Conservation (phyloP, 2,888 invertebrate genomes). For the Trypoxylon attenuatum region DNA sequence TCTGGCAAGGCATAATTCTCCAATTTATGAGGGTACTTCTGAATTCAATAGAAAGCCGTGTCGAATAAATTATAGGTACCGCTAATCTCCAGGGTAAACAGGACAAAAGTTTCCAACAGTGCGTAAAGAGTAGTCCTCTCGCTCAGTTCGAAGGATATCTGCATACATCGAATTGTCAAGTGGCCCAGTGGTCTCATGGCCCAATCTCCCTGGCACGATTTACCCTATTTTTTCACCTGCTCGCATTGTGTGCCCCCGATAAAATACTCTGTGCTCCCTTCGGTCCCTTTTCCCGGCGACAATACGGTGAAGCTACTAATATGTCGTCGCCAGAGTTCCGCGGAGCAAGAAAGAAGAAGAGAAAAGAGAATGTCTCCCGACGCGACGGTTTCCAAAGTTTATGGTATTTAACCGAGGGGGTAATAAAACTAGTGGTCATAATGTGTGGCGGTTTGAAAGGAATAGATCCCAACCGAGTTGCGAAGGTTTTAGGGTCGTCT, state of each 20-base stretch:
- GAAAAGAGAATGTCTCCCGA: background rate
- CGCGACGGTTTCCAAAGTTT: slow-evolving; percentile 41
- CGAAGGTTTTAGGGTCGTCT: background rate
- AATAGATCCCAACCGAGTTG: background rate
- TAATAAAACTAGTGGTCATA: slow-evolving; percentile 22
- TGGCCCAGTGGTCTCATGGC: slow-evolving; percentile 14
- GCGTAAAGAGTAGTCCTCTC: background rate
- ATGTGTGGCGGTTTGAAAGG: background rate
- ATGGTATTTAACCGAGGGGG: slow-evolving; percentile 22
- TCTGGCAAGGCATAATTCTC: background rate
- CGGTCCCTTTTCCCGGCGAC: background rate
- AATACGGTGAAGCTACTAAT: slow-evolving; percentile 35
- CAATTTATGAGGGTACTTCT: background rate
- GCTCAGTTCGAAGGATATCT: background rate
- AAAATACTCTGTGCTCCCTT: slow-evolving; percentile 2
- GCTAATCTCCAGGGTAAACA: slow-evolving; percentile 4
- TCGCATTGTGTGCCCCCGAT: slow-evolving; percentile 20
- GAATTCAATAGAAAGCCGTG: background rate
- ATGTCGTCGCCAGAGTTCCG: slow-evolving; percentile 38
- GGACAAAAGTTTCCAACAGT: background rate
- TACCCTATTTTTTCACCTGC: slow-evolving; percentile 43
- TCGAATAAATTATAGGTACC: background rate
- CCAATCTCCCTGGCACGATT: background rate
- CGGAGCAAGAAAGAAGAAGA: background rate
- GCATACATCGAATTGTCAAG: slow-evolving; percentile 2